Base-by-base conservation (phyloP, 2,113 vertebrate genomes). In the Peromyscus californicus region DNA sequence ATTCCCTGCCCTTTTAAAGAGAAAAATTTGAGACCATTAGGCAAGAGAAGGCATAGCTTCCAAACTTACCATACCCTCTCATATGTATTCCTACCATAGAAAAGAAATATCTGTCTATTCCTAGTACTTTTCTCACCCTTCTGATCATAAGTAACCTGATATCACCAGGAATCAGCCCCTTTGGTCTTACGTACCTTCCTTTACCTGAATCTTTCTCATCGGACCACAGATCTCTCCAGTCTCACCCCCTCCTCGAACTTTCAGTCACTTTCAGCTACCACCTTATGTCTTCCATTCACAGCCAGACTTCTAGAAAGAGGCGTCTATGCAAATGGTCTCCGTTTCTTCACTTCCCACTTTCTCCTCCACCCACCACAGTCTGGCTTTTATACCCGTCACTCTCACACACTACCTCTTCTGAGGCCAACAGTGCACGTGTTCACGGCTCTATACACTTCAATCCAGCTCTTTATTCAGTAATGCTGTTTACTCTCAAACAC, bases 231-330 rank as follows among this genome's bases (percentile, higher is more conserved):
- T 90, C 29, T 93, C 63, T 78, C 69, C 33, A 69, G 16, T 39
- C 90, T 70, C 22, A 0, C 21, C 63, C 24, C 2, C 54, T 69
- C 92, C 87, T 80, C 63, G 94, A 87, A 80, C 69, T 97, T 39
- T 12, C 33, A 39, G 5, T 61, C 89, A 86, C 90, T 86, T 39
- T 90, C 93, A 93, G 82, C 93, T 76, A n/a, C 69, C 65, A 70
- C 96, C 79, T 80, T 93, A 39, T 96, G 96, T 93, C 92, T 93
- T 87, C 94, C 92, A 45, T 95, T 90, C 95, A 45, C 97, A 96
- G 97, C 95, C 98, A 98, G 70, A 80, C 59, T 96, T 88, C 90
- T 93, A 83, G 90, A 95, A 84, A 89, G 91, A 89, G 86, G 65
- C 76, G n/a, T 69, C 89, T 91, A 61, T 96, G 96, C 92, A 96